Conservation (phyloP, 2,113 vertebrate genomes). For the Sebastes fasciatus region DNA sequence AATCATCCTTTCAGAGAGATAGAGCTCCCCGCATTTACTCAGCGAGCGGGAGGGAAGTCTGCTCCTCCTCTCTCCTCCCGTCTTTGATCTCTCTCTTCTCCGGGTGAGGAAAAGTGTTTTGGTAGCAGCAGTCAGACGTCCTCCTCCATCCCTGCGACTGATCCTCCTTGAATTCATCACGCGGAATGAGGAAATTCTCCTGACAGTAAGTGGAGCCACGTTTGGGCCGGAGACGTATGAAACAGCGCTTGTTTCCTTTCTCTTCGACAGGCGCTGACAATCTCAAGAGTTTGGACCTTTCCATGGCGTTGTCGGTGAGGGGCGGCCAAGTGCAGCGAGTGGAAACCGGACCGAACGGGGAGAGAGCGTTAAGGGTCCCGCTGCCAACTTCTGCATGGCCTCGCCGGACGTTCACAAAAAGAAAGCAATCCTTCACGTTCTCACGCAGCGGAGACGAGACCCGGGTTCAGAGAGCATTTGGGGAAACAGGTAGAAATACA, state of each 20-base stretch:
- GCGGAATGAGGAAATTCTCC: slow-evolving; percentile 59
- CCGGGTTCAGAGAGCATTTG: slow-evolving; percentile 5
- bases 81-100: slow-evolving; percentile 58
- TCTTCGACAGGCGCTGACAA: slow-evolving; percentile 48
- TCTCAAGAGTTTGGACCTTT: slow-evolving; percentile 61
- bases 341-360: slow-evolving; percentile 42
- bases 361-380: slow-evolving; percentile 3
- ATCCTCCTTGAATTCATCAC: slow-evolving; percentile 63
- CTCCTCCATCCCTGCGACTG: slow-evolving; percentile 26
- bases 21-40: slow-evolving; percentile 52
- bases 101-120: slow-evolving; percentile 45
- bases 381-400: slow-evolving; percentile 30
- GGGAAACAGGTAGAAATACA: slow-evolving; percentile 18
- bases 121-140: slow-evolving; percentile 51
- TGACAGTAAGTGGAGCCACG: slow-evolving; percentile 71
- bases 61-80: slow-evolving; percentile 24
- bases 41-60: slow-evolving; percentile 25
- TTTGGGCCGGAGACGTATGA: slow-evolving; percentile 50
- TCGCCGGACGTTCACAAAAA: slow-evolving; percentile 22
- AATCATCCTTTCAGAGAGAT: slow-evolving; percentile 63
- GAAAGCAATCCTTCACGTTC: slow-evolving; percentile 15
- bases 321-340: slow-evolving; percentile 46
- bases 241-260: slow-evolving; percentile 55
- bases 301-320: slow-evolving; percentile 41
- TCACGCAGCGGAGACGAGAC: slow-evolving; percentile 24